These are phyloP conservation scores for Caenorhabditis sp. DNA, from an alignment of 2,888 invertebrate species.

Conservation along the genomic window DNA sequence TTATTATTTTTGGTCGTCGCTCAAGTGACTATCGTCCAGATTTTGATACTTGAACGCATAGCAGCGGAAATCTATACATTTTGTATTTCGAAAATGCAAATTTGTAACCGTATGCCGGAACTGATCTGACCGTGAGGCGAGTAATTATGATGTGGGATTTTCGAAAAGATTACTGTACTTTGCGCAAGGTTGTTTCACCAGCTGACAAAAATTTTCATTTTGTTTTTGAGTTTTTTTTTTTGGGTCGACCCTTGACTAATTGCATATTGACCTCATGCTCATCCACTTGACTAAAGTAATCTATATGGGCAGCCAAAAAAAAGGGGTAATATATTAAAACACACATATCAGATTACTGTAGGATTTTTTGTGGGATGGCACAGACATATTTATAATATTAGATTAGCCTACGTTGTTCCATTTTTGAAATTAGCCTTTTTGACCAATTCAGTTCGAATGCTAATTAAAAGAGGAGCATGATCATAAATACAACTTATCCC, in stretches of 20 bases:
- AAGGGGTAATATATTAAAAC: too few relatives aligned
- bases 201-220: neutral
- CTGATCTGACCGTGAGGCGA: neutral
- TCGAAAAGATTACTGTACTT: neutral
- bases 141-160: neutral
- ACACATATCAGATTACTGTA: neutral
- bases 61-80: constrained; percentile 1
- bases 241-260: neutral
- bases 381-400: too few relatives aligned
- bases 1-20: neutral
- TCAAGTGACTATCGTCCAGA: neutral
- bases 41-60: neutral
- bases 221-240: neutral
- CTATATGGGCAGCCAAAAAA: too few relatives aligned
- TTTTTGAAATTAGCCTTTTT: too few relatives aligned
- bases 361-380: neutral
- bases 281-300: constrained; percentile 9
- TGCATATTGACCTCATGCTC: constrained; percentile 3
- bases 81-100: constrained; percentile 2
- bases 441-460: neutral
- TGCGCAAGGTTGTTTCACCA: neutral
- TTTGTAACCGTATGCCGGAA: neutral
- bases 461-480: neutral
- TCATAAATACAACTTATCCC: neutral
- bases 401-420: too few relatives aligned